Evolutionary conservation across 2,888 invertebrate species (phyloP).

Genomic region (Leptinotarsa tumamoca): DNA sequence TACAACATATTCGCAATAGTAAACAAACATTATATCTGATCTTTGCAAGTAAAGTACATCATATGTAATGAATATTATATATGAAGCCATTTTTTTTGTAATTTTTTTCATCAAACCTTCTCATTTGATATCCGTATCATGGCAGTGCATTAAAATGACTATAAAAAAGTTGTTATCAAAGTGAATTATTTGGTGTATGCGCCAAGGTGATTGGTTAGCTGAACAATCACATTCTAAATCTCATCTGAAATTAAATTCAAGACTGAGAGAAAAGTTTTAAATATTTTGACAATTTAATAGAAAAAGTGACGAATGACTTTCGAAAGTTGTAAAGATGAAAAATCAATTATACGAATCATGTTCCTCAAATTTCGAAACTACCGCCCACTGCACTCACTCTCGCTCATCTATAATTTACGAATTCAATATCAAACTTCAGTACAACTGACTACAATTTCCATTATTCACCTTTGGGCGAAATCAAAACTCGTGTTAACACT

Average conservation of each 20-base stretch:
- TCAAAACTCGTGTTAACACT: constrained; percentile 15
- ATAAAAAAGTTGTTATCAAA: no score
- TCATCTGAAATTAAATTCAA: not conserved
- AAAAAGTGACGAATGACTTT: constrained; percentile 2
- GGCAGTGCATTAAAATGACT: no score
- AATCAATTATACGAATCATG: not conserved
- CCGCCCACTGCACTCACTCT: not conserved
- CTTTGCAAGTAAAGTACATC: no score
- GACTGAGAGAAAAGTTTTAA: not conserved
- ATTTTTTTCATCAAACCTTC: no score
- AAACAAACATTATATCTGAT: no score
- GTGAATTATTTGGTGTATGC: no score
- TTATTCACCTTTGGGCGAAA: constrained; percentile 13
- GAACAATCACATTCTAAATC: no score
- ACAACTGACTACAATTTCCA: constrained; percentile 7
- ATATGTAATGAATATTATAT: no score
- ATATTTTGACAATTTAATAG: not conserved
- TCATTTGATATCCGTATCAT: no score
- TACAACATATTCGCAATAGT: no score
- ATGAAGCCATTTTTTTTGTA: no score
- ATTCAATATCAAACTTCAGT: constrained; percentile 14
- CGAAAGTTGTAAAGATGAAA: not conserved
- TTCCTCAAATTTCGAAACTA: not conserved
- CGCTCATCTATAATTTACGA: constrained; percentile 1
- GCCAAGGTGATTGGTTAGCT: no score